phyloP scores from a whole-genome alignment of 2,888 invertebrate genomes.

The Drosophila melanosoma region DNA sequence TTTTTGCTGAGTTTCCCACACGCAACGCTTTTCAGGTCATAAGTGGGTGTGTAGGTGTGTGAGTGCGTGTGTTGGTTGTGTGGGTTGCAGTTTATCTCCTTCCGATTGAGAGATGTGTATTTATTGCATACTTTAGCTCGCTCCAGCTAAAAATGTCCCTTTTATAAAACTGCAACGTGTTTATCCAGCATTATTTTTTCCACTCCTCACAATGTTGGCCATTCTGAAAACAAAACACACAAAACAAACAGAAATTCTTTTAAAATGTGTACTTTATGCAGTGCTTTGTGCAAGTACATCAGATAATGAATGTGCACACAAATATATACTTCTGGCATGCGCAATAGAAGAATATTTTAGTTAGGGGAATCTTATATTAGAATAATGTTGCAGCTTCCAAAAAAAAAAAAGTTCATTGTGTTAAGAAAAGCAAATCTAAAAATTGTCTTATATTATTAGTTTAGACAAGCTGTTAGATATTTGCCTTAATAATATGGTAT shows the following conservation, averaged over 20 bases:
- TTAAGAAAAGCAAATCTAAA: background rate
- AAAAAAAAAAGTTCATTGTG: background rate
- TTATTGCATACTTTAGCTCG: constrained; percentile 26
- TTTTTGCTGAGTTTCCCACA: constrained; percentile 46
- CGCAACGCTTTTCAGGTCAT: constrained; percentile 56
- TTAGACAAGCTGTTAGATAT: background rate
- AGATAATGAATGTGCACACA: background rate
- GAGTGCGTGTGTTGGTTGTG: background rate
- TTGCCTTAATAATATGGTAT: background rate
- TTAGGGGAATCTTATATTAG: background rate
- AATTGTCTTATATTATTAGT: background rate
- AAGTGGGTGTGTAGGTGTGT: constrained; percentile 7
- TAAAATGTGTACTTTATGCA: background rate
- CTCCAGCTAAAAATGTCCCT: constrained; percentile 1
- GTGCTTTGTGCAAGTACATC: background rate
- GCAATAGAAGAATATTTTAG: background rate
- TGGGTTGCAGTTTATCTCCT: constrained; percentile 2
- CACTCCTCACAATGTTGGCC: constrained; percentile 8
- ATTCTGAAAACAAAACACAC: background rate
- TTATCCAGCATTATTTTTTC: constrained; percentile 21
- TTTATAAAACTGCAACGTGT: constrained; percentile 20
- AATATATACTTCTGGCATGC: too few species aligned
- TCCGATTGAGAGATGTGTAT: constrained; percentile 42
- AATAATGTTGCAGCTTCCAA: background rate
- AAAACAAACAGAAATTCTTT: constrained; percentile 8